These are phyloP conservation scores for Nudaria mundana DNA, from an alignment of 2,888 invertebrate genomes.

Conservation along the genomic window DNA sequence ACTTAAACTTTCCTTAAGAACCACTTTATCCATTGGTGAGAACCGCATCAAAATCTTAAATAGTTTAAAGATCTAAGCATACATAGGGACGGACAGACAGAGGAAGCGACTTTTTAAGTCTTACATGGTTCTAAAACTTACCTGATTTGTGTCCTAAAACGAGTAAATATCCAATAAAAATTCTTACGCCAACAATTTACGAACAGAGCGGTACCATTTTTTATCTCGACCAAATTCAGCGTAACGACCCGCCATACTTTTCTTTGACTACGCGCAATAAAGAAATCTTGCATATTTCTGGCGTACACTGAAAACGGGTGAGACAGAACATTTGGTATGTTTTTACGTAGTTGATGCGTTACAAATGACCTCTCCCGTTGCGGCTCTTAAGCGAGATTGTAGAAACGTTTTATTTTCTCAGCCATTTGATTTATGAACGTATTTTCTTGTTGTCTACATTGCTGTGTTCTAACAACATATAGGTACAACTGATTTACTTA, in stretches of 20 bases:
- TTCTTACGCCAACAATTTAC: conserved; percentile 16
- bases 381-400: conserved; percentile 1
- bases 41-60: too few relatives aligned
- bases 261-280: conserved; percentile 18
- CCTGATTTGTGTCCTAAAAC: too few relatives aligned
- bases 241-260: conserved; percentile 16
- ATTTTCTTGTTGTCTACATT: background rate
- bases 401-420: conserved; percentile 5
- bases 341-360: conserved; percentile 17
- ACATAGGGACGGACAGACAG: too few relatives aligned
- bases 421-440: conserved; percentile 1
- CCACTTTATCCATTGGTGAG: too few relatives aligned
- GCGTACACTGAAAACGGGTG: conserved; percentile 3
- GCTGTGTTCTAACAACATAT: background rate
- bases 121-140: too few relatives aligned
- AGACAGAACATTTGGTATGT: conserved; percentile 5
- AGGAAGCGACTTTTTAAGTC: too few relatives aligned
- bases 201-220: conserved; percentile 18
- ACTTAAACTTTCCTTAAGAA: too few relatives aligned
- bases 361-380: conserved; percentile 12
- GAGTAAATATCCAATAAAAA: too few relatives aligned
- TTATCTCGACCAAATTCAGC: conserved; percentile 20
- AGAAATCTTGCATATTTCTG: conserved; percentile 15
- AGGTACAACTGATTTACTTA: background rate
- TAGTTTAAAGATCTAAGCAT: too few relatives aligned